phyloP scores from a whole-genome alignment of 2,888 invertebrate species.

The Diaphora mendica region DNA sequence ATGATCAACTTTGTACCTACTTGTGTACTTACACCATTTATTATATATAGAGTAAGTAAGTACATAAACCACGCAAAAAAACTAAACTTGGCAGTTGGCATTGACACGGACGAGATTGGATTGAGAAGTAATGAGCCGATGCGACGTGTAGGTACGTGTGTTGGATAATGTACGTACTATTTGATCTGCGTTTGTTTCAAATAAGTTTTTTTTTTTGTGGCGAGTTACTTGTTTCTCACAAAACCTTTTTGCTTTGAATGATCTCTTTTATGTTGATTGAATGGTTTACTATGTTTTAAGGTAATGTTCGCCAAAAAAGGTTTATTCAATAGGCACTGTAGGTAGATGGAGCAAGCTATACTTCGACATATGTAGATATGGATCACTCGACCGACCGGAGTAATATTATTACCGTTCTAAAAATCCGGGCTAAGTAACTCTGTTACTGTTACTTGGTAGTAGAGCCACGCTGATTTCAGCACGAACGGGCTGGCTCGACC shows the following conservation, averaged over 20 bases:
- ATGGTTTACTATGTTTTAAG: background rate
- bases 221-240: background rate
- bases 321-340: background rate
- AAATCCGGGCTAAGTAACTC: too few relatives aligned
- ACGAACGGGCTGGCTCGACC: too few relatives aligned
- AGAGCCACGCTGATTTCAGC: too few relatives aligned
- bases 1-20: background rate
- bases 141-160: conserved; percentile 9
- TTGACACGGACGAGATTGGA: conserved; percentile 72
- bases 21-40: background rate
- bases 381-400: too few relatives aligned
- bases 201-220: conserved; percentile 3
- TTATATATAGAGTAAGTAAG: too few relatives aligned
- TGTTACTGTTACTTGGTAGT: too few relatives aligned
- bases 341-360: background rate
- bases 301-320: background rate
- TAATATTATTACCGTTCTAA: too few relatives aligned
- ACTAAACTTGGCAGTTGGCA: conserved; percentile 83
- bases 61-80: too few relatives aligned
- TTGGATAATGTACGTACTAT: conserved; percentile 4
- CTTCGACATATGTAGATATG: background rate
- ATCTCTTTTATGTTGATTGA: background rate
- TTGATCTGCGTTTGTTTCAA: background rate
- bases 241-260: background rate
- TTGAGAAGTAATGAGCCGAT: conserved; percentile 70